Evolutionary conservation across 1,140 invertebrate species (phyloP).

Genomic region (Drosophila serrata): DNA sequence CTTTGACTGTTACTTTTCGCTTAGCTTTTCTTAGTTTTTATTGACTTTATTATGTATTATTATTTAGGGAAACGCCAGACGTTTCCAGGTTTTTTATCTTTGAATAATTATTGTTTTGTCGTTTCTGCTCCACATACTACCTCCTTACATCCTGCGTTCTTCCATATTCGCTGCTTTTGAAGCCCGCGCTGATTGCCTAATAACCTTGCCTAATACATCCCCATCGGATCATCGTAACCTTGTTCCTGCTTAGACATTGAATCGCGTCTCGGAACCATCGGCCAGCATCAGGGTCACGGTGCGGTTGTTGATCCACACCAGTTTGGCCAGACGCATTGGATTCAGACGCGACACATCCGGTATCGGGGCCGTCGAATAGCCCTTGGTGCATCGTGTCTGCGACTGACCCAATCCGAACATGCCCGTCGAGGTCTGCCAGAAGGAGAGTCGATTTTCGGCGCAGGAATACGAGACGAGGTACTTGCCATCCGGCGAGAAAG

Average conservation of each 20-base stretch:
- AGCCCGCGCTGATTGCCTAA: slow-evolving; percentile 72
- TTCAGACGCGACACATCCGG: slow-evolving; percentile 94
- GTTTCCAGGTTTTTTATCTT: slow-evolving; percentile 32
- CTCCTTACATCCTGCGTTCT: slow-evolving; percentile 7
- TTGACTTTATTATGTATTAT: slow-evolving; percentile 23
- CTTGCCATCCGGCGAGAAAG: slow-evolving; percentile 99
- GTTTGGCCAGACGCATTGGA: slow-evolving; percentile 93
- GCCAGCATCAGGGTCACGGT: slow-evolving; percentile 97
- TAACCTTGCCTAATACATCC: slow-evolving; percentile 29
- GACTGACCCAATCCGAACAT: slow-evolving; percentile 97
- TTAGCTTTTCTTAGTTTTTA: slow-evolving; percentile 15
- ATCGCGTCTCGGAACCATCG: slow-evolving; percentile 95
- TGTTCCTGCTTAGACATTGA: slow-evolving; percentile 90
- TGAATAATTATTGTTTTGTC: slow-evolving; percentile 56
- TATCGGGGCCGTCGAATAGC: slow-evolving; percentile 96
- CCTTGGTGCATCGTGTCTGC: slow-evolving; percentile 96
- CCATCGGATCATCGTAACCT: not conserved
- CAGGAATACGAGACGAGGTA: slow-evolving; percentile 98
- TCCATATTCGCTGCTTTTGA: slow-evolving; percentile 56
- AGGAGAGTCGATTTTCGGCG: slow-evolving; percentile 97
- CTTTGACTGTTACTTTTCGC: slow-evolving; percentile 21
- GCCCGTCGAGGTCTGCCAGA: slow-evolving; percentile 97
- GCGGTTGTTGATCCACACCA: slow-evolving; percentile 96
- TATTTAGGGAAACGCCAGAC: slow-evolving; percentile 29
- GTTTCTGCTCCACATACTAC: slow-evolving; percentile 31